Percentiles rank a stretch among this genome's conserved stretches.
Conservation (phyloP, 2,888 invertebrate genomes). For the Terebella lapidaria region DNA sequence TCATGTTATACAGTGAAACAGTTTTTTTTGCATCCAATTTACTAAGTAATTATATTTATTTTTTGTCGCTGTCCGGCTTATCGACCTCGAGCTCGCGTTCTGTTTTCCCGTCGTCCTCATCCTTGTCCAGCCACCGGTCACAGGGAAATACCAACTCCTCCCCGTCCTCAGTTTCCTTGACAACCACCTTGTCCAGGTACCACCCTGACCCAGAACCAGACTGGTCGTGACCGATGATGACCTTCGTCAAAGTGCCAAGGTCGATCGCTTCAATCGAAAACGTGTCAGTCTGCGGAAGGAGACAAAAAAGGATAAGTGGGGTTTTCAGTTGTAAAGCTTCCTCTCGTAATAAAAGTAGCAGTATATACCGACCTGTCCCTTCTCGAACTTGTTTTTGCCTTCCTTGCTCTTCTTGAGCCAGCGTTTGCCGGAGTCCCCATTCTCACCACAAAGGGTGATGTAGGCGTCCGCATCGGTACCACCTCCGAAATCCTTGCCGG, state of each 20-base stretch:
- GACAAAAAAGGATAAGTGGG: too few species aligned
- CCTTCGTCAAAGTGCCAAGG: constrained; percentile 25
- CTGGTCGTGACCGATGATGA: constrained; percentile 37
- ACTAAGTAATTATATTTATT: too few species aligned
- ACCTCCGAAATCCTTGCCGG: constrained; percentile 4
- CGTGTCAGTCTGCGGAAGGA: constrained; percentile 21
- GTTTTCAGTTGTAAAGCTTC: too few species aligned
- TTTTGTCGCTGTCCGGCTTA: too few species aligned
- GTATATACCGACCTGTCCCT: constrained; percentile 31
- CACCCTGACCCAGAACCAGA: constrained; percentile 18
- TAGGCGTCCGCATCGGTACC: constrained; percentile 32
- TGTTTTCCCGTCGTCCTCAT: constrained; percentile 28
- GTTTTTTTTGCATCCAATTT: too few species aligned
- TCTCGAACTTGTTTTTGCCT: constrained; percentile 33
- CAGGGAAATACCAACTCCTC: constrained; percentile 3
- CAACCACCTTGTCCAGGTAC: constrained; percentile 20
- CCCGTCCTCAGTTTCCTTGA: constrained; percentile 2
- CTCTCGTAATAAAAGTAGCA: too few species aligned
- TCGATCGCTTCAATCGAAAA: constrained; percentile 25
- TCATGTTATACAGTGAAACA: too few species aligned
- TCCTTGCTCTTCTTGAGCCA: constrained; percentile 32
- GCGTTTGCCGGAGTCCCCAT: constrained; percentile 44
- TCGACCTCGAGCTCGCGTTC: constrained; percentile 24
- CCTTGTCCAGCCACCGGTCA: constrained; percentile 24
- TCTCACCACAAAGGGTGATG: constrained; percentile 37